These are phyloP conservation scores for Nibea coibor DNA, from an alignment of 2,113 vertebrate genomes.

Conservation along the genomic window DNA sequence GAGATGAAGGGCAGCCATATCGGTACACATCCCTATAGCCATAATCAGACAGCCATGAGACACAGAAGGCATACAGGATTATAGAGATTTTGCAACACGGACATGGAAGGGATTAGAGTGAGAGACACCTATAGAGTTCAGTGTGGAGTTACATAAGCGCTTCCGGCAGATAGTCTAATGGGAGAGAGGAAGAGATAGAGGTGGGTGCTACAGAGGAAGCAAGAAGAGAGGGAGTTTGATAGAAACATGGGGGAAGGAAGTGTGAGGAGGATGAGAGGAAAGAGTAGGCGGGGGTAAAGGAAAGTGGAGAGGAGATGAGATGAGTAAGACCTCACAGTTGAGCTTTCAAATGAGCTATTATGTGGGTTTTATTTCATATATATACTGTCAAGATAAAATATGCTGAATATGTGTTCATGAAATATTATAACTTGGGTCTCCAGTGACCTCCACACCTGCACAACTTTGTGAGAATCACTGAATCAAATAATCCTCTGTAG, in stretches of 20 bases:
- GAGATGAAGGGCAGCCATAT: neutral
- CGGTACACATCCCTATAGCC: neutral
- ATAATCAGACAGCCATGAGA: slow-evolving; percentile 20
- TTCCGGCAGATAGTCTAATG: slow-evolving; percentile 46
- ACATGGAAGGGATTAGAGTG: slow-evolving; percentile 19
- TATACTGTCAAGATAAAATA: neutral
- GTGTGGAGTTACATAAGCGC: slow-evolving; percentile 55
- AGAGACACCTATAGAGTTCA: slow-evolving; percentile 53
- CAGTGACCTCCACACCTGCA: neutral
- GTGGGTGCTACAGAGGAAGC: slow-evolving; percentile 45
- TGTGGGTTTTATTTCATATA: neutral
- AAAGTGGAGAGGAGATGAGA: neutral
- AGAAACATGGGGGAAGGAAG: slow-evolving; percentile 45
- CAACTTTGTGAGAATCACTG: neutral
- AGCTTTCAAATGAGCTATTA: neutral
- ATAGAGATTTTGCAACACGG: slow-evolving; percentile 26
- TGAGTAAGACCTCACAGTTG: neutral
- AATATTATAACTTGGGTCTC: neutral
- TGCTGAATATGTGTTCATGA: neutral
- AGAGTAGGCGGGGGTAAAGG: slow-evolving; percentile 31
- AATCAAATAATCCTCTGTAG: neutral
- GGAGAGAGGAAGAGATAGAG: slow-evolving; percentile 41
- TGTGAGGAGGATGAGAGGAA: slow-evolving; percentile 56
- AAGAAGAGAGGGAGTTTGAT: slow-evolving; percentile 47
- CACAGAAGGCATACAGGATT: neutral